These are phyloP conservation scores for Alsophila aescularia DNA, from an alignment of 2,888 invertebrate genomes.

Conservation along the genomic window DNA sequence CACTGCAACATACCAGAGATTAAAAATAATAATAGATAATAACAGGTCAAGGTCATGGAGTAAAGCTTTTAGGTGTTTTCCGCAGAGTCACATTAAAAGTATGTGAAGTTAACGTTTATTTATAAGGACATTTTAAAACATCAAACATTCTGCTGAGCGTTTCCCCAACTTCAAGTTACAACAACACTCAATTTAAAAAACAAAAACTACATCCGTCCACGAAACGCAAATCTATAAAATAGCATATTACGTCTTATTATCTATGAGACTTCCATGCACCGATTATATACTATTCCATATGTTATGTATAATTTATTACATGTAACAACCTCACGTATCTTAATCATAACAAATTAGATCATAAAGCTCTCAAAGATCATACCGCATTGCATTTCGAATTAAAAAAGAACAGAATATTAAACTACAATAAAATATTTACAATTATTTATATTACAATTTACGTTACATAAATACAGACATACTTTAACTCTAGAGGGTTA, in stretches of 20 bases:
- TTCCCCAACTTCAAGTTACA: slow-evolving; percentile 25
- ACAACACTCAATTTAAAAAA: slow-evolving; percentile 16
- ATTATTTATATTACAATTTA: slow-evolving; percentile 31
- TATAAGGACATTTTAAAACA: background rate
- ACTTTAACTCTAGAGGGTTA: slow-evolving; percentile 32
- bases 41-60: slow-evolving; percentile 38
- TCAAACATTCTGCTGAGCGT: slow-evolving; percentile 14
- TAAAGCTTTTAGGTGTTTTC: slow-evolving; percentile 11
- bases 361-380: slow-evolving; percentile 65
- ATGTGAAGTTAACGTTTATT: background rate
- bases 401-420: slow-evolving; percentile 51
- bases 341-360: slow-evolving; percentile 37
- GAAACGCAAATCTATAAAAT: slow-evolving; percentile 24
- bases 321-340: slow-evolving; percentile 44
- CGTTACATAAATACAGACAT: slow-evolving; percentile 23
- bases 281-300: slow-evolving; percentile 49
- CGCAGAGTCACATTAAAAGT: background rate
- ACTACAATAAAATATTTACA: slow-evolving; percentile 51
- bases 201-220: slow-evolving; percentile 18
- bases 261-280: slow-evolving; percentile 66
- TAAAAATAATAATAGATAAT: slow-evolving; percentile 35
- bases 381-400: slow-evolving; percentile 52
- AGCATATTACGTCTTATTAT: slow-evolving; percentile 35
- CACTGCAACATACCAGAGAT: background rate
- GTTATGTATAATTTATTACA: slow-evolving; percentile 42